Percentiles rank a stretch among this genome's conserved stretches.
Evolutionary conservation across 2,797 vertebrate species (phyloP).

Genomic region (Paramormyrops hopkinsi): DNA sequence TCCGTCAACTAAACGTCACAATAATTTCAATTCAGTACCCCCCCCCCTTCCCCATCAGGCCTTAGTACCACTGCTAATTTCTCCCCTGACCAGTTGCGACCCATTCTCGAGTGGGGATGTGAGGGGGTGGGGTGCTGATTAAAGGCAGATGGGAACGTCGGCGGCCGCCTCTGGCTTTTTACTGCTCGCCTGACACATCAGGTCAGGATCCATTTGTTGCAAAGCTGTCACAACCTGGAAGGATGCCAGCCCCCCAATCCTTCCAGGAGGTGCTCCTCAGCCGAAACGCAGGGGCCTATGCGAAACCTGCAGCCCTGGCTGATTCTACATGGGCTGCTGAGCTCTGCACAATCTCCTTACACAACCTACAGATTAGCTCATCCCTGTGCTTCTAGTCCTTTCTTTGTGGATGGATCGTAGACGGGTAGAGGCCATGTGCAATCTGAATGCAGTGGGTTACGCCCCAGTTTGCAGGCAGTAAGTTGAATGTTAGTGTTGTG

Average conservation of each 20-base stretch:
- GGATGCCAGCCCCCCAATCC: not conserved
- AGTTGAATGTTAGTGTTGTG: not conserved
- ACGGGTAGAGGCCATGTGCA: too few relatives aligned
- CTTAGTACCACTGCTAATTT: not conserved
- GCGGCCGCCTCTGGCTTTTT: not conserved
- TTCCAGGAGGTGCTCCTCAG: not conserved
- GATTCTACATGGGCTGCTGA: not conserved
- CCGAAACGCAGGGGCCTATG: not conserved
- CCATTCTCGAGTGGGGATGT: not conserved
- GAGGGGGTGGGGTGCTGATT: not conserved
- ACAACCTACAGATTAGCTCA: not conserved
- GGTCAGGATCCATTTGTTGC: not conserved
- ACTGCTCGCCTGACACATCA: not conserved
- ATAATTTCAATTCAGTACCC: not conserved
- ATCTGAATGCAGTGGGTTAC: not conserved
- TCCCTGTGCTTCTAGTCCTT: not conserved
- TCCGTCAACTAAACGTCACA: not conserved
- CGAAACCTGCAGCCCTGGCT: not conserved
- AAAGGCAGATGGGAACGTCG: not conserved
- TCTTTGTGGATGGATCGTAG: not conserved
- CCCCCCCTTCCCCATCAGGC: not conserved
- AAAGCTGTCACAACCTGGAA: not conserved
- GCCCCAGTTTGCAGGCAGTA: not conserved
- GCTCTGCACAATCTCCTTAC: not conserved
- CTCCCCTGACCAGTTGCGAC: not conserved